Base-by-base conservation (phyloP, 2,888 invertebrate genomes). In the Diarsia brunnea region DNA sequence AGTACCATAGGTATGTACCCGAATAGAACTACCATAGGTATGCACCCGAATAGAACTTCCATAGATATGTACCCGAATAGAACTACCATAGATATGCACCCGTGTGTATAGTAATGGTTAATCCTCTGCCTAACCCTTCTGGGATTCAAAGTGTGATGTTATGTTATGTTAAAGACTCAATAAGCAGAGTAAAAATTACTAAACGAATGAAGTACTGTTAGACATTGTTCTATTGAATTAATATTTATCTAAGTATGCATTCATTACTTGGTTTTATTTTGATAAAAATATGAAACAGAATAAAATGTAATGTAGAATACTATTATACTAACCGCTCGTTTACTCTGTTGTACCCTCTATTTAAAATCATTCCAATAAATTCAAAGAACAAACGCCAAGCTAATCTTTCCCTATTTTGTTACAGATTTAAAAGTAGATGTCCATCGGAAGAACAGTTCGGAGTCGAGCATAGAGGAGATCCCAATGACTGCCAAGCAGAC, bases 381-480 rank as follows among this genome's bases (percentile, higher is more conserved):
- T n/a, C n/a, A n/a, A n/a, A n/a, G n/a, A n/a, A 5, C 38, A 38
- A 38, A 38, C 38, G 38, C 38, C 38, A 38, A 38, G 38, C 38
- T 38, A 38, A 38, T 38, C 38, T 38, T 38, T 38, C 5, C 38
- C 38, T 7, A 64, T 81, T 38, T 89, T 87, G 84, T 96, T 95
- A 16, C 93, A 98, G 99, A 99, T 97, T 97, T 99, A 88, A 98
- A 99, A 97, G 99, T 98, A 78, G 99, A 99, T 95, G 99, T 99
- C 73, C 99, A 99, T 95, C 97, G 99, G 77, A 99, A 98, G 93
- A 98, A 98, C 93, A 98, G 98, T 90, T 98, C 98, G 0, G 98
- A 98, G 93, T 98, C 98, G 83, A 98, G 98, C 87, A 98, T 98
- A 91, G 98, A 98, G 83, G 97, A 97, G 84, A 95, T 96, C 75